Conservation (phyloP, 2,113 vertebrate genomes). For the Pampusana beccarii region DNA sequence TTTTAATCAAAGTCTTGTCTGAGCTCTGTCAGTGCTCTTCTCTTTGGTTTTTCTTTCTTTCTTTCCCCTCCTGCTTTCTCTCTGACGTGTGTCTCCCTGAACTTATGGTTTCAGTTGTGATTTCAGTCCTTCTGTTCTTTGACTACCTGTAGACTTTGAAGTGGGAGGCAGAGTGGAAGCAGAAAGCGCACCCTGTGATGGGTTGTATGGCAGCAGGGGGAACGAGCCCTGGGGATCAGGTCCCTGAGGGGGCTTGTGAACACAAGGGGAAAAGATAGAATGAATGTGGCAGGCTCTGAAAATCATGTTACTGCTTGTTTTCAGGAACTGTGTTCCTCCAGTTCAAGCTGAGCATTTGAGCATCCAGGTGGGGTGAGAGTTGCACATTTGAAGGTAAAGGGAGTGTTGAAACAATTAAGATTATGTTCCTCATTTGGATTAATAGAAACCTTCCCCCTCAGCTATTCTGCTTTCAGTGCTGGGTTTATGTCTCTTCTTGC, state of each 20-base stretch:
- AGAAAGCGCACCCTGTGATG: accelerated
- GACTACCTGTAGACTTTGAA: neutral
- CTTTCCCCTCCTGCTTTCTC: neutral
- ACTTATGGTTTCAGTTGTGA: neutral
- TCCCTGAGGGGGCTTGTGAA: neutral
- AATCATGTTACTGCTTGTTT: neutral
- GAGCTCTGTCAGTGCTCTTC: neutral
- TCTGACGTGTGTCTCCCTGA: neutral
- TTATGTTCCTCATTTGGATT: neutral
- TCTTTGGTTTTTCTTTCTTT: neutral
- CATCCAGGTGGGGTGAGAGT: neutral
- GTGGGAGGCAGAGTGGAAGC: neutral
- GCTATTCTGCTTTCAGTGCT: neutral
- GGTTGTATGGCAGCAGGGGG: neutral
- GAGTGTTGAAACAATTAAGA: neutral
- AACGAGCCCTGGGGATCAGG: neutral
- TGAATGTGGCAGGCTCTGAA: neutral
- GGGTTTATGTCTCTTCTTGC: neutral
- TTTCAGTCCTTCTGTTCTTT: neutral
- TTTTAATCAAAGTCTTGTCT: neutral
- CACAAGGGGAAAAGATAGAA: neutral
- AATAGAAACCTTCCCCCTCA: neutral
- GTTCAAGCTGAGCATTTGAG: neutral
- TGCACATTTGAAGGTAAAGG: neutral
- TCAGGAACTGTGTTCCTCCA: neutral